Evolutionary conservation across 2,797 vertebrate genomes (phyloP).

Genomic region (Enteromius viviparus): DNA sequence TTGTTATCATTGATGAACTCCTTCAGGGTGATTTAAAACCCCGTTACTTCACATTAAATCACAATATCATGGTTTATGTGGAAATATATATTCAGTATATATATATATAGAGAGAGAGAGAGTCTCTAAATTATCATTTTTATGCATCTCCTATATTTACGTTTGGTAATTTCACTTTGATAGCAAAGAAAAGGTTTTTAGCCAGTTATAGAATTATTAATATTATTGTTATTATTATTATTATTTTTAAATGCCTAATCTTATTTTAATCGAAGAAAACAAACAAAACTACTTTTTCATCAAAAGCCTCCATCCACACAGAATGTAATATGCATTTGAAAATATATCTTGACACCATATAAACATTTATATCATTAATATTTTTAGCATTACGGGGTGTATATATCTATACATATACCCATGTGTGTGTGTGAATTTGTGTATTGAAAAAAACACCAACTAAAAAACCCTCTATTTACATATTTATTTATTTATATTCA

Average conservation of each 20-base stretch:
- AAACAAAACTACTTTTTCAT: no score
- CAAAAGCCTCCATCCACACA: background rate
- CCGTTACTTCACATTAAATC: background rate
- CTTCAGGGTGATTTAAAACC: background rate
- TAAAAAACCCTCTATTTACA: background rate
- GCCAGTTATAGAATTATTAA: background rate
- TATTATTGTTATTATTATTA: no score
- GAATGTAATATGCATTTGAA: background rate
- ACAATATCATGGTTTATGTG: background rate
- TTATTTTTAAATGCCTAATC: background rate
- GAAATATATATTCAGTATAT: background rate
- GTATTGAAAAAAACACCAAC: no score
- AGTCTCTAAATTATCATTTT: background rate
- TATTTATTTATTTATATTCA: no score
- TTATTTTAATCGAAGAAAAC: background rate
- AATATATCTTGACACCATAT: no score
- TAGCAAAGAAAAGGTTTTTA: background rate
- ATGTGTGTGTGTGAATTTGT: no score
- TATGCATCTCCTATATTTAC: background rate
- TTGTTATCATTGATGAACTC: background rate
- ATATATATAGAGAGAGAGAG: background rate
- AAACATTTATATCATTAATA: no score
- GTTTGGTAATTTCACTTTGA: background rate
- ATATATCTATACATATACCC: no score
- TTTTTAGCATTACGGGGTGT: no score